Conservation (phyloP, 2,888 invertebrate genomes). For the Papilio elwesi region DNA sequence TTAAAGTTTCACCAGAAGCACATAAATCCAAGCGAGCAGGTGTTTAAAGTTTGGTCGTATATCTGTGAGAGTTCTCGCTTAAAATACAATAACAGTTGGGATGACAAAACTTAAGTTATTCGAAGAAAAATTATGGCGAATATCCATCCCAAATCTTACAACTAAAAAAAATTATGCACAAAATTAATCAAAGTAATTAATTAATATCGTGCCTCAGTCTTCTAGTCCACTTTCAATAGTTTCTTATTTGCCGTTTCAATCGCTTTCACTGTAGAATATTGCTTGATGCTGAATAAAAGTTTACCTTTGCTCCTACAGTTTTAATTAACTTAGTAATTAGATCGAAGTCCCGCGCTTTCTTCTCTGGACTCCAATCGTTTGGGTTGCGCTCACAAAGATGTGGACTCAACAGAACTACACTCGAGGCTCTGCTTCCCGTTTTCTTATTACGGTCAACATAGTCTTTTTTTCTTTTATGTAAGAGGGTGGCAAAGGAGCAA, state of each 20-base stretch:
- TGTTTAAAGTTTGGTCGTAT: slow-evolving; percentile 13
- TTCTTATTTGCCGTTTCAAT: neutral
- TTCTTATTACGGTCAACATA: neutral
- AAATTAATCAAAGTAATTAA: neutral
- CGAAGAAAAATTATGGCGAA: neutral
- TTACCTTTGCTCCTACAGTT: slow-evolving; percentile 4
- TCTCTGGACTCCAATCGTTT: neutral
- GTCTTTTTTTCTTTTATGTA: too few relatives aligned
- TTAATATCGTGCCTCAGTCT: neutral
- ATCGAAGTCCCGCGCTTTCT: slow-evolving; percentile 1
- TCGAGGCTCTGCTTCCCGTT: neutral
- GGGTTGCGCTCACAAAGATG: neutral
- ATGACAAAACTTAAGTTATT: neutral
- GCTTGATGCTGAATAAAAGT: neutral
- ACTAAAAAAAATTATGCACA: neutral
- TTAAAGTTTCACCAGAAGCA: neutral
- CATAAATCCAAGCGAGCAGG: slow-evolving; percentile 4
- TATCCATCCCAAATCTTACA: neutral
- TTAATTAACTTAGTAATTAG: slow-evolving; percentile 13
- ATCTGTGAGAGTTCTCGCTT: neutral
- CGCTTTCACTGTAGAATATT: slow-evolving; percentile 1
- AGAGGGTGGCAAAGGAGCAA: too few relatives aligned
- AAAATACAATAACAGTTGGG: slow-evolving; percentile 11
- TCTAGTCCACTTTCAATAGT: neutral
- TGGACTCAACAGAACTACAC: slow-evolving; percentile 7